A percentile compares a stretch with the other conserved stretches of the same genome.
phyloP scores from a whole-genome alignment of 2,113 vertebrate species.

The Bostrychus sinensis region DNA sequence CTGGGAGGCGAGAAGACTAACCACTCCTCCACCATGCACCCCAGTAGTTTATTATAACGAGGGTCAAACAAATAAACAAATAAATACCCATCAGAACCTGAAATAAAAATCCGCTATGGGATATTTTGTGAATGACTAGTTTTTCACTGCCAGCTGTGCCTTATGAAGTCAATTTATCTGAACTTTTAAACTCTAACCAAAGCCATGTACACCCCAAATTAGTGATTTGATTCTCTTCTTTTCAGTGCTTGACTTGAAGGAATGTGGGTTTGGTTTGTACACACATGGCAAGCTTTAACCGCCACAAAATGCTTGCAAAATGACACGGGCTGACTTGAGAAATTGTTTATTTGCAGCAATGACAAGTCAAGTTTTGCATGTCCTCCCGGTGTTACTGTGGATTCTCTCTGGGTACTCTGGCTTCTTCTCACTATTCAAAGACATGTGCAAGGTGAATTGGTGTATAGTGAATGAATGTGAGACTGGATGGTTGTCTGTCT shows the following conservation, averaged over 20 bases:
- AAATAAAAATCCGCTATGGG: conserved; percentile 32
- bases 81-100: conserved; percentile 20
- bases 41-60: too few species aligned
- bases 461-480: not conserved
- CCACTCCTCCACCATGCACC: too few species aligned
- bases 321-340: conserved; percentile 48
- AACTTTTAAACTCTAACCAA: conserved; percentile 74
- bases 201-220: conserved; percentile 53
- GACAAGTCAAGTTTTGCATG: conserved; percentile 20
- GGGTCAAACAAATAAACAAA: not conserved
- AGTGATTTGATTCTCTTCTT: conserved; percentile 24
- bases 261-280: conserved; percentile 56
- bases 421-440: not conserved
- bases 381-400: not conserved
- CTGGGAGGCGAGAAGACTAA: too few species aligned
- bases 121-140: conserved; percentile 71
- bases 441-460: not conserved
- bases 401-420: not conserved
- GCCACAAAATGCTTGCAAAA: conserved; percentile 43
- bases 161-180: conserved; percentile 73
- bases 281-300: conserved; percentile 35
- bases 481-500: not conserved
- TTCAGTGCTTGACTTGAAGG: conserved; percentile 31
- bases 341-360: conserved; percentile 47
- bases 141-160: conserved; percentile 64